These are phyloP conservation scores for Vanessa cardui DNA, from an alignment of 2,888 invertebrate genomes.

Conservation along the genomic window DNA sequence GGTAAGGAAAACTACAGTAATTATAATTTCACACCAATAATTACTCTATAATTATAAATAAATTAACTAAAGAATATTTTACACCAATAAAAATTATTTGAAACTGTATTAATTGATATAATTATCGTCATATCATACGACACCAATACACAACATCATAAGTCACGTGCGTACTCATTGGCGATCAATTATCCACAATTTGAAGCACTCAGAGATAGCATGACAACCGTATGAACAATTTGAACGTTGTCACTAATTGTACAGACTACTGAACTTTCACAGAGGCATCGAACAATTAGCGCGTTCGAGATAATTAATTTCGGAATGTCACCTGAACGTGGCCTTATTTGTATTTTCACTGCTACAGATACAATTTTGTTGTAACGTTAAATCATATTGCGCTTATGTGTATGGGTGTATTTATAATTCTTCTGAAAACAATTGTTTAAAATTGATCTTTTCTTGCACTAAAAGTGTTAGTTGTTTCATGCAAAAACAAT, in stretches of 20 bases:
- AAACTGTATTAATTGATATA: constrained; percentile 23
- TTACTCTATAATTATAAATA: too few relatives aligned
- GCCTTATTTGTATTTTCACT: constrained; percentile 34
- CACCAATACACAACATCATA: constrained; percentile 43
- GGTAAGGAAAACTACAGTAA: too few relatives aligned
- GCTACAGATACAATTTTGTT: constrained; percentile 10
- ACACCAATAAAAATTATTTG: too few relatives aligned
- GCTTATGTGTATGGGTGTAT: too few relatives aligned
- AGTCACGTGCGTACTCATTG: constrained; percentile 65
- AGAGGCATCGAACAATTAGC: constrained; percentile 52
- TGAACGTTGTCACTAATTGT: constrained; percentile 69
- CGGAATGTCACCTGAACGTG: constrained; percentile 44
- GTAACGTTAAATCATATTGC: not conserved
- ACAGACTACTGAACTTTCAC: constrained; percentile 64
- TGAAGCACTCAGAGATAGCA: constrained; percentile 67
- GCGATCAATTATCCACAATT: constrained; percentile 76
- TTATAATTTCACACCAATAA: too few relatives aligned
- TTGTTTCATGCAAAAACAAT: too few relatives aligned
- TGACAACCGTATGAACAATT: constrained; percentile 62
- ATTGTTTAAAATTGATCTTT: too few relatives aligned
- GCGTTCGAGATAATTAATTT: constrained; percentile 57
- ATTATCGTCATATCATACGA: constrained; percentile 22
- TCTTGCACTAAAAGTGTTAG: too few relatives aligned
- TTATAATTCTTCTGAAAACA: too few relatives aligned
- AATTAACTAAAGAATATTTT: too few relatives aligned